Conservation (phyloP, 2,888 invertebrate genomes). For the Orthosia gothica region DNA sequence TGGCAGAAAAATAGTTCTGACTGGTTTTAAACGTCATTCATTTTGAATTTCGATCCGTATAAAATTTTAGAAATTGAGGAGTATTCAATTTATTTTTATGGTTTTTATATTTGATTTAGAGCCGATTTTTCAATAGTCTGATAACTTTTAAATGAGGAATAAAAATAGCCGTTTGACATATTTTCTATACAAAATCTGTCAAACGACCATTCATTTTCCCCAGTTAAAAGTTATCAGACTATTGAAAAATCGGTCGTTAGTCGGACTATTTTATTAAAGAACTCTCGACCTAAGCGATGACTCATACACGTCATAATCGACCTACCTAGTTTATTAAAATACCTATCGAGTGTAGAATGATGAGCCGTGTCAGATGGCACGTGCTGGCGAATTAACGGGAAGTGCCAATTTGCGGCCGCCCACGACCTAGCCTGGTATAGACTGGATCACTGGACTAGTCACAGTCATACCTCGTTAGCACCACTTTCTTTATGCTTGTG, state of each 20-base stretch:
- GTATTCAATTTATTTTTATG: not conserved
- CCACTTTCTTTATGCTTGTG: conserved; percentile 60
- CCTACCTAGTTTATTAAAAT: conserved; percentile 11
- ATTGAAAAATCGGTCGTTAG: no score
- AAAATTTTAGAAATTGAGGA: not conserved
- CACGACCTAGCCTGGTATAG: conserved; percentile 64
- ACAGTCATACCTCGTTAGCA: conserved; percentile 66
- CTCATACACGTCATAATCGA: not conserved
- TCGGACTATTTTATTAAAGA: not conserved
- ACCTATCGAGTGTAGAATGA: conserved; percentile 36
- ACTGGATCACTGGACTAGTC: conserved; percentile 64
- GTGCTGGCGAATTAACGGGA: conserved; percentile 74
- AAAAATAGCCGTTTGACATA: no score
- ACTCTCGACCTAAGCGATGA: not conserved
- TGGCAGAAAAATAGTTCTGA: not conserved
- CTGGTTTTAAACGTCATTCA: not conserved
- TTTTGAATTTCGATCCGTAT: not conserved
- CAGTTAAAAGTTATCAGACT: no score
- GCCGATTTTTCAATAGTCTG: no score
- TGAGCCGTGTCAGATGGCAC: conserved; percentile 55
- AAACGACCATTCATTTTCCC: no score
- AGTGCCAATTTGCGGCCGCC: conserved; percentile 79
- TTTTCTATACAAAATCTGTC: no score
- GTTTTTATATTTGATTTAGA: no score
- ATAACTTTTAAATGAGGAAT: no score